Percentiles rank a stretch among this genome's conserved stretches.
phyloP scores from a whole-genome alignment of 2,797 vertebrate species.

The Sibirionetta formosa region DNA sequence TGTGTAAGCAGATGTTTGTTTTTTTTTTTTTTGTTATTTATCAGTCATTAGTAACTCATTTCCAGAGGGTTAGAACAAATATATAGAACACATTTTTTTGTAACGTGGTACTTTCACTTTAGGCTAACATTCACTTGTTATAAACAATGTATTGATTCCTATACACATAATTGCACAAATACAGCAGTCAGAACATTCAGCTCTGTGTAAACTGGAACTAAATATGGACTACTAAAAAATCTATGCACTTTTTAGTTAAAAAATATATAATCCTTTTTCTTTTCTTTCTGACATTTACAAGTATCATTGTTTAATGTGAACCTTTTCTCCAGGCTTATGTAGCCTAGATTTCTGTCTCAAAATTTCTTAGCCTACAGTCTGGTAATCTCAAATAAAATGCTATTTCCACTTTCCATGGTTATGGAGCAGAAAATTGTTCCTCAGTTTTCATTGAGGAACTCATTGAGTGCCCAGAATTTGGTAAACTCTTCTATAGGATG shows the following conservation, averaged over 20 bases:
- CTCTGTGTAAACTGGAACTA: neutral
- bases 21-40: neutral
- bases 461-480: neutral
- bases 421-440: neutral
- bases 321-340: neutral
- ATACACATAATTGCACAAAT: neutral
- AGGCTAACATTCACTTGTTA: neutral
- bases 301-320: neutral
- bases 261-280: too few relatives aligned
- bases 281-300: neutral
- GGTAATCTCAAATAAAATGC: neutral
- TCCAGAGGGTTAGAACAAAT: neutral
- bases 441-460: neutral
- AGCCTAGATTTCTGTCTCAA: neutral
- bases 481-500: neutral
- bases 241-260: neutral
- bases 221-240: neutral
- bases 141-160: neutral
- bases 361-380: neutral
- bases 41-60: neutral
- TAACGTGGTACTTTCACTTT: neutral
- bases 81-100: neutral
- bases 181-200: neutral
- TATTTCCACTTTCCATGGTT: neutral
- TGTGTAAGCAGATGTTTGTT: neutral